A percentile compares a stretch with the other conserved stretches of the same genome.
Evolutionary conservation across 1,140 invertebrate genomes (phyloP).

Genomic region (Lepidurus arcticus): DNA sequence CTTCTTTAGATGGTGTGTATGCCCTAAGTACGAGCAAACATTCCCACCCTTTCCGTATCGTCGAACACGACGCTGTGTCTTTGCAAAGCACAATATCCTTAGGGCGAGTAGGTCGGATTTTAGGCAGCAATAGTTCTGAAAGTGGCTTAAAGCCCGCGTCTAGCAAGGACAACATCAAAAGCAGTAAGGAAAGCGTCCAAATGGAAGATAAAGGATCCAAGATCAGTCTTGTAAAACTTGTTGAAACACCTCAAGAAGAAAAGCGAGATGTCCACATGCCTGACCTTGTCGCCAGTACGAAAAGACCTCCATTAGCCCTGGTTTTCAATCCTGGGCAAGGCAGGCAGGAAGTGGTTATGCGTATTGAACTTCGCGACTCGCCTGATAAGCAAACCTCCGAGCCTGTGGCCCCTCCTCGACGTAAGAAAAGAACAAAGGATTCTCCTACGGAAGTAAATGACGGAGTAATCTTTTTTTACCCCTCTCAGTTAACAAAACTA

Average conservation of each 20-base stretch:
- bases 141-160: slow-evolving; percentile 31
- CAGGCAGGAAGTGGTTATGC: slow-evolving; percentile 83
- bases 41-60: slow-evolving; percentile 70
- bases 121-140: slow-evolving; percentile 51
- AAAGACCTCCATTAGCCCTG: not conserved
- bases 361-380: slow-evolving; percentile 64
- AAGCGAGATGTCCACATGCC: slow-evolving; percentile 16
- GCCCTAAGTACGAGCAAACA: slow-evolving; percentile 48
- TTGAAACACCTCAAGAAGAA: slow-evolving; percentile 33
- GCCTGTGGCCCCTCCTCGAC: slow-evolving; percentile 73
- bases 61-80: slow-evolving; percentile 77
- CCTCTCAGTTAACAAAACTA: not conserved
- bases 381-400: slow-evolving; percentile 42
- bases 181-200: slow-evolving; percentile 12
- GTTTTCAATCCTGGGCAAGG: not conserved
- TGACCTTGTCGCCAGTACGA: slow-evolving; percentile 4
- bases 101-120: slow-evolving; percentile 67
- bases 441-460: slow-evolving; percentile 34
- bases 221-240: slow-evolving; percentile 24
- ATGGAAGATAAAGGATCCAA: slow-evolving; percentile 23
- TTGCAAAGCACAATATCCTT: slow-evolving; percentile 79
- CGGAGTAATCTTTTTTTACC: not conserved
- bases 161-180: slow-evolving; percentile 31
- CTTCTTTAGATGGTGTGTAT: slow-evolving; percentile 58
- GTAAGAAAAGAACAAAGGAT: slow-evolving; percentile 64